These are phyloP conservation scores for Falco naumanni DNA, from an alignment of 2,797 vertebrate genomes.

Conservation along the genomic window DNA sequence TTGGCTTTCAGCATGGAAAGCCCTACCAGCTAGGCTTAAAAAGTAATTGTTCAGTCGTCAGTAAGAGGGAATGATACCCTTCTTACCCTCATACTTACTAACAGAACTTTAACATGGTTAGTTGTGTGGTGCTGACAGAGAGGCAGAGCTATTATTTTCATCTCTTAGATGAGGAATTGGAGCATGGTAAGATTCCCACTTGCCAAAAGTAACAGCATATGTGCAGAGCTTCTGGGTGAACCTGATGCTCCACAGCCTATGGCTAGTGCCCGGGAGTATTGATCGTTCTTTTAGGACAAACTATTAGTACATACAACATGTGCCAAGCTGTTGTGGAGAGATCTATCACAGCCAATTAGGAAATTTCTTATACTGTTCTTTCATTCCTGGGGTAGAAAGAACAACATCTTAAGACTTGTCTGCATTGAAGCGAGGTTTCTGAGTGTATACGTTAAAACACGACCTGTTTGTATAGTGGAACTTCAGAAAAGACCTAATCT, in stretches of 20 bases:
- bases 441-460: not conserved
- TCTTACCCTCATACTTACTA: not conserved
- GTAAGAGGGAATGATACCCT: not conserved
- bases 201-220: not conserved
- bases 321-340: not conserved
- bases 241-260: not conserved
- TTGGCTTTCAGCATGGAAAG: not conserved
- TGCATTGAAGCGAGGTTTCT: not conserved
- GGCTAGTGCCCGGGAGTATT: not conserved
- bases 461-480: not conserved
- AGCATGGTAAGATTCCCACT: not conserved
- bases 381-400: not conserved
- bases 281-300: not conserved
- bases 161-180: not conserved
- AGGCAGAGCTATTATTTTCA: not conserved
- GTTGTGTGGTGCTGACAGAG: rapidly evolving
- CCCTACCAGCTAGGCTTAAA: not conserved
- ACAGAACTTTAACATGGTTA: not conserved
- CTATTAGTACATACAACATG: not conserved
- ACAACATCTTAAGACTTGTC: not conserved
- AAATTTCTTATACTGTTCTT: not conserved
- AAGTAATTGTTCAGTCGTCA: not conserved
- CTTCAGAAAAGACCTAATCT: not conserved
- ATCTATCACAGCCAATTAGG: not conserved
- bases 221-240: not conserved